Percentiles rank a stretch among this genome's conserved stretches.
phyloP scores from a whole-genome alignment of 2,113 vertebrate species.

The Bubo scandiacus region DNA sequence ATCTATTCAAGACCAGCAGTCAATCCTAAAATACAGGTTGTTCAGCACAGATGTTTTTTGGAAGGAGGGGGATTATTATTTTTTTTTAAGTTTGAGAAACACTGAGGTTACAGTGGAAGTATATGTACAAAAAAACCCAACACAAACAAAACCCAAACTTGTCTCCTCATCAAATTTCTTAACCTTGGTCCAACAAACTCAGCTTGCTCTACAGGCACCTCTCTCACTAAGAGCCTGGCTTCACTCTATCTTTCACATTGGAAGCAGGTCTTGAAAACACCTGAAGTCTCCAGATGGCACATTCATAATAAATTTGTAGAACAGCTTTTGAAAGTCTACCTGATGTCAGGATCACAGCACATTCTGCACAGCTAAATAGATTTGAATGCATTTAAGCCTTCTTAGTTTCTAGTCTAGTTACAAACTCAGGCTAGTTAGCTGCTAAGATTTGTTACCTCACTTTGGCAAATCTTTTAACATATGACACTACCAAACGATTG shows the following conservation, averaged over 20 bases:
- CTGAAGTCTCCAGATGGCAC: background rate
- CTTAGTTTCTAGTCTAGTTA: conserved; percentile 4
- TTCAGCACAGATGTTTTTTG: background rate
- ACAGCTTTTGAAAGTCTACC: background rate
- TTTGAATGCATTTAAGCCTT: background rate
- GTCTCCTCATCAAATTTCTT: background rate
- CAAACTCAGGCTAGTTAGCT: background rate
- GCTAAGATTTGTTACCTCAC: background rate
- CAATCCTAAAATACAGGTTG: background rate
- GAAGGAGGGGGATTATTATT: background rate
- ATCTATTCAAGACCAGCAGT: background rate
- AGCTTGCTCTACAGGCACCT: background rate
- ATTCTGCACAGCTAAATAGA: background rate
- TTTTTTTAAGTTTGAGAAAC: background rate
- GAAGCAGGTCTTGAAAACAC: background rate
- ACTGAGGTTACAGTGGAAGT: background rate
- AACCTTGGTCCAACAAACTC: background rate
- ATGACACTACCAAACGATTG: background rate
- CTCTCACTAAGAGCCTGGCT: background rate
- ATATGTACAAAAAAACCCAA: background rate
- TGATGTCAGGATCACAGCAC: background rate
- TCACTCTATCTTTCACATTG: background rate
- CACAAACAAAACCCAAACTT: background rate
- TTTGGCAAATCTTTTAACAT: background rate
- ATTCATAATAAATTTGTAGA: background rate